Base-by-base conservation (phyloP, 1,140 invertebrate species). In the Apis dorsata region DNA sequence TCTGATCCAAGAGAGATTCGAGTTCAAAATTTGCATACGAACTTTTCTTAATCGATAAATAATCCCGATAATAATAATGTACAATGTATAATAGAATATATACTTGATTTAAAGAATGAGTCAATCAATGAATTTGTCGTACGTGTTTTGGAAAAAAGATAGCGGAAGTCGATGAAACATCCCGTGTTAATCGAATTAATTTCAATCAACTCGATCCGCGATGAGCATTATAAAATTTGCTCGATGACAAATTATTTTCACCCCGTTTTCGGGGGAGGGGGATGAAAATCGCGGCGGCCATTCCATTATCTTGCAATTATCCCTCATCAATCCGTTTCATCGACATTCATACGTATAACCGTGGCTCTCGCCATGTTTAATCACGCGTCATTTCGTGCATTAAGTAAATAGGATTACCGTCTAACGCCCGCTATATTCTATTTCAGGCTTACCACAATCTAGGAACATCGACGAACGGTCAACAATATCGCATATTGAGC, bases 351-450 rank as follows among this genome's bases (percentile, higher is more conserved):
- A 74, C 63, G 63, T 81, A 78, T 71, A 69, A 57, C 73, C 34
- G 34, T 44, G 73, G 24, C 24, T 55, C 76, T 73, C 85, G 85
- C 63, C 44, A 60, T 78, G 77, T 84, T 86, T 86, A 86, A 86
- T 84, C 85, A 71, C 86, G 85, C 86, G 82, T 85, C 86, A 80
- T 88, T 88, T 87, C 82, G 74, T 79, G 81, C 86, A 85, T 88
- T 85, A 87, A 87, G 70, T 87, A 87, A 88, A 88, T 79, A 76
- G 82, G 79, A 88, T 87, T 85, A 87, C 69, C 59, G 73, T 34
- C 69, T 78, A 84, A 84, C 78, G 63, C 76, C 44, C 68, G 76
- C 34, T 72, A 79, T 85, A 85, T 87, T 88, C 81, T 84, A 81
- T 88, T 87, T 75, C 65, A 51, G 24, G 62, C 74, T 78, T 65